Conservation (phyloP, 1,140 invertebrate species). For the Lepidurus packardi region DNA sequence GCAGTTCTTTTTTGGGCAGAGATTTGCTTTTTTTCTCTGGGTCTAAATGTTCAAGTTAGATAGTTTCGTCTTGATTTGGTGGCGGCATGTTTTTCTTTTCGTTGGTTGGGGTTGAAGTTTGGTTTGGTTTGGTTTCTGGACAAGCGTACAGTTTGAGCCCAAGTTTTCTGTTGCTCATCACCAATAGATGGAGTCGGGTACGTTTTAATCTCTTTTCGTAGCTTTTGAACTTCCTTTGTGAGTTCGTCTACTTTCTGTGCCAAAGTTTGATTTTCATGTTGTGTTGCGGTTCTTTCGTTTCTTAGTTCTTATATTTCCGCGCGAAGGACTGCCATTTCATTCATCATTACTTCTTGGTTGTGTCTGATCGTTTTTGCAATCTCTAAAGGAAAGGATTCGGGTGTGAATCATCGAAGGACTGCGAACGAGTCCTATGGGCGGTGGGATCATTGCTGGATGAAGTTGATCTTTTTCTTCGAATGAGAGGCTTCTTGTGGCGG, state of each 20-base stretch:
- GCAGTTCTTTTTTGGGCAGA: neutral
- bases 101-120: neutral
- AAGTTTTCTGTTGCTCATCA: neutral
- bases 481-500: neutral
- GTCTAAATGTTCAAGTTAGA: neutral
- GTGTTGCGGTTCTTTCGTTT: neutral
- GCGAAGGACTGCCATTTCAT: slow-evolving; percentile 5
- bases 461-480: neutral
- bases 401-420: neutral
- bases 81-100: neutral
- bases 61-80: neutral
- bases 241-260: neutral
- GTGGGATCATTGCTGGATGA: neutral
- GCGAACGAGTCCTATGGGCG: neutral
- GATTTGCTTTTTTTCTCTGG: slow-evolving; percentile 11
- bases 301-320: neutral
- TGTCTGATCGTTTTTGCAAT: neutral
- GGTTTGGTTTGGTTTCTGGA: neutral
- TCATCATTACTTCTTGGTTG: slow-evolving; percentile 1
- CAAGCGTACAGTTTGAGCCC: neutral
- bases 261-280: neutral
- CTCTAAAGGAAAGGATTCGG: neutral
- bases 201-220: neutral
- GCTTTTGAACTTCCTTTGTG: neutral
- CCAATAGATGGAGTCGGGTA: neutral